Evolutionary conservation across 2,113 vertebrate species (phyloP), one percentile per base, ranked within the genome.

Genomic region (Cryptomyrus ogoouensis): DNA sequence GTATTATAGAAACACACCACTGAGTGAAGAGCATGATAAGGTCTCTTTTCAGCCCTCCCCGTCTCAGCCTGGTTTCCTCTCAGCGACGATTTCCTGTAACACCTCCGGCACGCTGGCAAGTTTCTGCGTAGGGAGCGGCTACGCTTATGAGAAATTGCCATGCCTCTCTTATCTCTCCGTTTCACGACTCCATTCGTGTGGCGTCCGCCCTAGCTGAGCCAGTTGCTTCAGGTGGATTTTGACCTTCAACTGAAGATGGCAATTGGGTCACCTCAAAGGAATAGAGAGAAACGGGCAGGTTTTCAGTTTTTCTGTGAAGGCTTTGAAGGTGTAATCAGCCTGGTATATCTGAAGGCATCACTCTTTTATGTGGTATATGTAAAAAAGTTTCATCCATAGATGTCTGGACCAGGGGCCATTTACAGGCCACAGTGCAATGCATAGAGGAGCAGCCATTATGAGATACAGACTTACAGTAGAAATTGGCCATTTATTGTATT

Each of bases 21-120:
- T 12, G 10, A 4, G 8, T 15, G 46, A 50, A 31, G 12, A 49
- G 24, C 24, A 21, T 31, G 24, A 50, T 86, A 86, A 31, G 24
- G 44, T 86, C 13, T 49, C 44, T 6, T 86, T 24, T 49, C 46
- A 50, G 47, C 83, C n/a, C 49, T 50, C 12, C n/a, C 13, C 4
- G 4, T 56, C 13, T 35, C 27, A 53, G 27, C 35, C 15, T 87
- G 86, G 52, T 87, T 87, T 87, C 86, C n/a, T 87, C 31, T 53
- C 27, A 87, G 86, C 15, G 0, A 42, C 35, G 19, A 87, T 56
- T 87, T 87, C 86, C 86, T 87, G 86, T 87, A 87, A 87, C n/a
- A 53, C 49, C 31, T 56, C 15, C 27, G 2, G 49, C 50, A 87
- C 17, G 7, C 49, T 31, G 49, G 31, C 31, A 0, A 52, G 27